Evolutionary conservation across 1,140 invertebrate genomes (phyloP).

Genomic region (Sarcophaga bullata): DNA sequence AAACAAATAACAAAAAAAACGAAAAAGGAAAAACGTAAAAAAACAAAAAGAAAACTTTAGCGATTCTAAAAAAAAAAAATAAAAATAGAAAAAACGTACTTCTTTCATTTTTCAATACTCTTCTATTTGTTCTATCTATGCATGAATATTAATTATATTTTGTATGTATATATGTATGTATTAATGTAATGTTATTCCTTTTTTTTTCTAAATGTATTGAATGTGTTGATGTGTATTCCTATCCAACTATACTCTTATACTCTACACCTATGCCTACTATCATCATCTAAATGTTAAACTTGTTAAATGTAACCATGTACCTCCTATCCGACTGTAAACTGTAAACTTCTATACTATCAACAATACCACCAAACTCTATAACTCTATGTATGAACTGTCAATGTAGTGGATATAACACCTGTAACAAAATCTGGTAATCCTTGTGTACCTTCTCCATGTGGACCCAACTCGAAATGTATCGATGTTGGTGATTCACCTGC

Average conservation of each 20-base stretch:
- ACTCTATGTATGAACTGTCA: constrained; percentile 46
- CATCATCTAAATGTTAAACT: constrained; percentile 9
- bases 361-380: constrained; percentile 35
- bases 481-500: constrained; percentile 75
- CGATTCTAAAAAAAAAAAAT: background rate
- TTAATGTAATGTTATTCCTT: constrained; percentile 53
- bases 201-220: constrained; percentile 49
- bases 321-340: constrained; percentile 42
- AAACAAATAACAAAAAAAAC: background rate
- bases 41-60: no score
- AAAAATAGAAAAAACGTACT: background rate
- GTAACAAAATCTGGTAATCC: constrained; percentile 60
- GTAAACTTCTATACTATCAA: constrained; percentile 38
- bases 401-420: constrained; percentile 55
- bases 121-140: constrained; percentile 40
- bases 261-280: constrained; percentile 22
- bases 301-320: constrained; percentile 24
- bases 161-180: constrained; percentile 58
- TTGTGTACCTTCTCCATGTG: constrained; percentile 80
- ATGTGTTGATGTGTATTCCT: constrained; percentile 47
- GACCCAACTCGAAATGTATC: constrained; percentile 80
- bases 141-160: constrained; percentile 40
- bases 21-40: no score
- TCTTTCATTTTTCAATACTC: background rate
- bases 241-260: constrained; percentile 46